Conservation (phyloP, 2,888 invertebrate genomes). For the Seladonia tumulorum region DNA sequence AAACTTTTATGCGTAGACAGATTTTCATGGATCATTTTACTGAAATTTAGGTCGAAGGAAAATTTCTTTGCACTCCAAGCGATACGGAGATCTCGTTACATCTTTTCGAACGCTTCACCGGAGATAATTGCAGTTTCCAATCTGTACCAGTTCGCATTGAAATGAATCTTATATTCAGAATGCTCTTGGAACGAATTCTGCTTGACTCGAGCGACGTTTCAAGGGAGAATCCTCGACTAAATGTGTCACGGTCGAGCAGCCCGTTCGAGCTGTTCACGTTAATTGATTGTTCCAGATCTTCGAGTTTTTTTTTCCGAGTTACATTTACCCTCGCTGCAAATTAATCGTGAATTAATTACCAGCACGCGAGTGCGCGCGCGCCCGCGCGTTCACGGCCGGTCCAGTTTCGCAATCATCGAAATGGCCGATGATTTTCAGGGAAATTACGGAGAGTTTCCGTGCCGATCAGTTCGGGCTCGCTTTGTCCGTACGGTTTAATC, state of each 20-base stretch:
- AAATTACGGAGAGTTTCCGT: slow-evolving; percentile 20
- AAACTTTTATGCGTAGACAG: too few relatives aligned
- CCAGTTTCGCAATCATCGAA: slow-evolving; percentile 33
- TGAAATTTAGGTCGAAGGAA: too few relatives aligned
- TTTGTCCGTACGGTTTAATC: slow-evolving; percentile 26
- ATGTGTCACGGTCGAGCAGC: not conserved
- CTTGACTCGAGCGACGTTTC: not conserved
- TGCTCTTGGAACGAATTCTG: not conserved
- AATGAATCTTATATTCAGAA: not conserved
- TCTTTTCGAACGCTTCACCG: not conserved
- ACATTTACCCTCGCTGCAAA: not conserved
- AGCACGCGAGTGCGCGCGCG: not conserved
- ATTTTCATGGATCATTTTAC: too few relatives aligned
- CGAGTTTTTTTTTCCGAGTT: not conserved
- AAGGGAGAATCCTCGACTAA: not conserved
- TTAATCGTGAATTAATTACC: slow-evolving; percentile 23
- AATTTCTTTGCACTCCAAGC: too few relatives aligned
- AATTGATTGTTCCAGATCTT: not conserved
- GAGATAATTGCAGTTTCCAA: not conserved
- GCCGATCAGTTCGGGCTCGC: not conserved
- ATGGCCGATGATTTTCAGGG: slow-evolving; percentile 7
- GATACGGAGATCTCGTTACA: not conserved
- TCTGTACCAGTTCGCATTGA: not conserved
- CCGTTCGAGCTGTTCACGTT: not conserved
- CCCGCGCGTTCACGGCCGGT: not conserved